Conservation (phyloP, 2,888 invertebrate genomes). For the Cheilosia grossa region DNA sequence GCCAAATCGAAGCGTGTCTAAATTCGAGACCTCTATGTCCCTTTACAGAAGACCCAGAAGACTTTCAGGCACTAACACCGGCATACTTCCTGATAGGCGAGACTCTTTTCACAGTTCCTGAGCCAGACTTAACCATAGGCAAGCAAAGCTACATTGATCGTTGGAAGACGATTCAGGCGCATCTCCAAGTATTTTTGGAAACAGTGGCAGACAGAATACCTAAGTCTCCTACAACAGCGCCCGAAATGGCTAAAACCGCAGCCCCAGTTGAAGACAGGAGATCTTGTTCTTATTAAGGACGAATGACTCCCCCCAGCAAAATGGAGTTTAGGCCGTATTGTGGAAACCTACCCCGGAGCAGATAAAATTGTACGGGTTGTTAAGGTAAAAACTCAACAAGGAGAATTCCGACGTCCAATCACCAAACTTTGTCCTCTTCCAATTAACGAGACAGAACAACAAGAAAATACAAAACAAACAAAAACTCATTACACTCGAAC, state of each 20-base stretch:
- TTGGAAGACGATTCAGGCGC: no score
- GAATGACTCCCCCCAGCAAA: neutral
- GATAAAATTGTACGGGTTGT: no score
- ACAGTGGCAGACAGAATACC: neutral
- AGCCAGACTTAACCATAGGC: no score
- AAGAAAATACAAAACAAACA: neutral
- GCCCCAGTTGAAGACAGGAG: no score
- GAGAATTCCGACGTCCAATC: neutral
- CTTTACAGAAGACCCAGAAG: slow-evolving; percentile 67
- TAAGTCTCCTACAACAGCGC: neutral
- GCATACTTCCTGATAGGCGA: neutral
- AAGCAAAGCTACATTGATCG: no score
- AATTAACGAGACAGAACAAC: neutral
- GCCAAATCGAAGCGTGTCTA: slow-evolving; percentile 74
- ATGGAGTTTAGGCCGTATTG: neutral
- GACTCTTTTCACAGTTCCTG: neutral
- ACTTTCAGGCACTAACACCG: slow-evolving; percentile 11
- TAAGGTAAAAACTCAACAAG: neutral
- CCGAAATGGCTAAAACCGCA: no score
- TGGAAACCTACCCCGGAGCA: neutral
- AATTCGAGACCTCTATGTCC: slow-evolving; percentile 51
- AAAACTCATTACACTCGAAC: neutral
- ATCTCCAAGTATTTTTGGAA: neutral
- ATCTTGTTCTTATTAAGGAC: neutral
- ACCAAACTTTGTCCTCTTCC: neutral